Evolutionary conservation across 2,888 invertebrate genomes (phyloP), one percentile per base, ranked within the genome.

Genomic region (Drosophila emarginata): DNA sequence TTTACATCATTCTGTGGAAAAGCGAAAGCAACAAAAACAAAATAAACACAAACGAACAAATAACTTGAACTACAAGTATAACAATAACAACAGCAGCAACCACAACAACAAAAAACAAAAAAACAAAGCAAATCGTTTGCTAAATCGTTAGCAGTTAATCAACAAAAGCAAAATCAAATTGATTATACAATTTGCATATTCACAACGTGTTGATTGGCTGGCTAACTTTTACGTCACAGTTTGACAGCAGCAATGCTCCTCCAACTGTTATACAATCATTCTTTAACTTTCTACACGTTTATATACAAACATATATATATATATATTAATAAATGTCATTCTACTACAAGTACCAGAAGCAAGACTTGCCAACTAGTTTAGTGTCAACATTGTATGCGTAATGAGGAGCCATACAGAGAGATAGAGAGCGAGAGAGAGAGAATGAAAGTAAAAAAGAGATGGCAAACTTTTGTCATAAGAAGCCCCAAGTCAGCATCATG

Each of bases 331-430:
- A 26, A 7, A 52, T 37, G 45, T 53, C 64, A 50, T 56, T 64
- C 39, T 56, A 54, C 39, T 56, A 54, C 70, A 64, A 60, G 18
- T 69, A 70, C 40, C 70, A 70, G 64, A 65, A 58, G 60, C 71
- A 61, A 57, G 65, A 52, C 15, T 40, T 67, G 72, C 62, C 64
- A 72, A 67, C 74, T 63, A 76, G 80, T 70, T 75, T 75, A 72
- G 78, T 83, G 87, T 83, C 83, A 83, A 86, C 87, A 86, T 80
- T 83, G 83, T 84, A 74, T 80, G 81, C 87, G 78, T 87, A 84
- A 87, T 87, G 79, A 86, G 78, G 58, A 66, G 45, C 68, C 7
- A 18, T 18, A 6, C 45, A 45, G 18, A 45, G 51, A 50, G 64
- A 23, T 39, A 60, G 59, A 40, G 39, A 11, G 32, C 14, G 2